Evolutionary conservation across 2,113 vertebrate genomes (phyloP).

Genomic region (Oxygymnocypris stewartii): DNA sequence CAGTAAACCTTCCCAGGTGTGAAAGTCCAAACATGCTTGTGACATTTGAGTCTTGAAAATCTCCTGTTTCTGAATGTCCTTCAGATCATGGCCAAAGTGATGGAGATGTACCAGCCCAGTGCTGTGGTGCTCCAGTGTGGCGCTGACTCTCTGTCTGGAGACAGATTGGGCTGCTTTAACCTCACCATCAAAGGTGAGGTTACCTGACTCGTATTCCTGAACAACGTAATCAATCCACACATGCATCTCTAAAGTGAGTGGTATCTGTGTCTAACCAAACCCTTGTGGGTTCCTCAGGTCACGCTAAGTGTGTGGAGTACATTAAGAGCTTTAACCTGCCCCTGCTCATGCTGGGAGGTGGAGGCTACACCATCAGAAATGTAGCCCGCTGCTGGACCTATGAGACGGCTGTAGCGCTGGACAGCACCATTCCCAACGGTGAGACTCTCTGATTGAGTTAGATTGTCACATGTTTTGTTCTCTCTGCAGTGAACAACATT

Average conservation of each 20-base stretch:
- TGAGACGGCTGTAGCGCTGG: constrained; percentile 92
- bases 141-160: constrained; percentile 94
- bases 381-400: constrained; percentile 97
- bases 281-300: constrained; percentile 73
- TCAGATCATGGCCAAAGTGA: constrained; percentile 97
- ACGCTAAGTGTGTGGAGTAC: constrained; percentile 97
- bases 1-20: neutral
- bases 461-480: neutral
- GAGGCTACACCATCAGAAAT: constrained; percentile 95
- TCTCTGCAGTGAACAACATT: neutral
- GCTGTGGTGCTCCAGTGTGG: constrained; percentile 95
- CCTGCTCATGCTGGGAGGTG: constrained; percentile 95
- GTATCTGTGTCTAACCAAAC: neutral
- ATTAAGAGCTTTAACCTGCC: constrained; percentile 97
- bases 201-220: no score
- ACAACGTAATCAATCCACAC: neutral
- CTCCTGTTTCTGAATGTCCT: constrained; percentile 26
- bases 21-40: no score
- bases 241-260: neutral
- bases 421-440: constrained; percentile 95
- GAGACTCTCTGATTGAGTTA: neutral
- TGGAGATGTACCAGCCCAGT: constrained; percentile 99
- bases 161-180: constrained; percentile 96
- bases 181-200: constrained; percentile 93
- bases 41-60: neutral